Evolutionary conservation across 1,140 invertebrate genomes (phyloP).

Genomic region (Stegodyphus mimosarum): DNA sequence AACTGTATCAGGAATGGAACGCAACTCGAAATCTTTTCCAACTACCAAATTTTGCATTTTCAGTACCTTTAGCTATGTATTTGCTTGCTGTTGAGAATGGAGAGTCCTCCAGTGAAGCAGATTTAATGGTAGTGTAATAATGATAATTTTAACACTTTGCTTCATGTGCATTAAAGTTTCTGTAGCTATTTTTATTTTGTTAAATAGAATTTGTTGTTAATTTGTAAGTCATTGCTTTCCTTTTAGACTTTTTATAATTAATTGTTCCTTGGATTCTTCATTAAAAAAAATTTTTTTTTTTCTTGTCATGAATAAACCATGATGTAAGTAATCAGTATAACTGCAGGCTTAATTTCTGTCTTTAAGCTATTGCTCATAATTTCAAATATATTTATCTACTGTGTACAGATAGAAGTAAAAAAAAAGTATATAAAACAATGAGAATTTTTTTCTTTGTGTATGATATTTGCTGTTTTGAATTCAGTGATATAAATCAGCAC

Average conservation of each 20-base stretch:
- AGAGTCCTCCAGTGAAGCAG: conserved; percentile 17
- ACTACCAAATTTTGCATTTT: conserved; percentile 90
- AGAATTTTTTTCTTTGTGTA: no score
- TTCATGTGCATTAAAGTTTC: neutral
- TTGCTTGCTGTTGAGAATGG: conserved; percentile 34
- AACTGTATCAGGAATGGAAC: conserved; percentile 78
- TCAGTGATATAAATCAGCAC: no score
- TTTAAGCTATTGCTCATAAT: neutral
- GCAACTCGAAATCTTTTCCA: conserved; percentile 78
- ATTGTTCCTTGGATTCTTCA: no score
- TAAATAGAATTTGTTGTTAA: no score
- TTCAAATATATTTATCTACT: neutral
- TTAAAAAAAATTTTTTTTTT: neutral
- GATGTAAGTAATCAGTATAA: neutral
- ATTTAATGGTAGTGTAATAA: conserved; percentile 32
- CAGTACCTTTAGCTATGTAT: conserved; percentile 82
- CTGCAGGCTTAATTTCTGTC: neutral
- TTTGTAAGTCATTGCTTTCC: no score
- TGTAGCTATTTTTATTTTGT: neutral
- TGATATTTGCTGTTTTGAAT: no score
- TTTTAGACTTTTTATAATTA: no score
- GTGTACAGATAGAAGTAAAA: no score
- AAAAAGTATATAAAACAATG: no score
- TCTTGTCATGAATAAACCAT: neutral
- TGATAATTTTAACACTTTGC: neutral